Evolutionary conservation across 1,140 invertebrate genomes (phyloP).

Genomic region (Aphidius gifuensis): DNA sequence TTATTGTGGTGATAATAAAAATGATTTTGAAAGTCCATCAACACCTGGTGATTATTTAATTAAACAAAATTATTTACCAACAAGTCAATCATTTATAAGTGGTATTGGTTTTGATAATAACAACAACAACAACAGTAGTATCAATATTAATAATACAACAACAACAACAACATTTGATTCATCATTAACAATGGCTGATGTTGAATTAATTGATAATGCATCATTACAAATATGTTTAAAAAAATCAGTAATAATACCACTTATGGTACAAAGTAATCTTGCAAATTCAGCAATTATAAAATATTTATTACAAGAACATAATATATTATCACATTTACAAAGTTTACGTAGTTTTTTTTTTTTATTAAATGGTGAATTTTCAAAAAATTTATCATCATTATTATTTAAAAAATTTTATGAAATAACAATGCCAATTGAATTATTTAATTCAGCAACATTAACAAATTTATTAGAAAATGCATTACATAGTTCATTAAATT

Average conservation of each 20-base stretch:
- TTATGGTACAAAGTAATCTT: conserved; percentile 65
- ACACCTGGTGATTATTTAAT: conserved; percentile 13
- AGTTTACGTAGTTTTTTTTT: conserved; percentile 73
- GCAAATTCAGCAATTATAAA: conserved; percentile 70
- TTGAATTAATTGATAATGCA: conserved; percentile 49
- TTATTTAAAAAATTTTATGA: conserved; percentile 64
- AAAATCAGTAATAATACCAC: conserved; percentile 65
- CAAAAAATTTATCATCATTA: conserved; percentile 64
- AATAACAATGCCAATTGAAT: conserved; percentile 60
- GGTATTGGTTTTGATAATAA: conserved; percentile 27
- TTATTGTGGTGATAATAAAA: conserved; percentile 10
- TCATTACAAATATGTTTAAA: conserved; percentile 63
- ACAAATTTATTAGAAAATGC: conserved; percentile 67
- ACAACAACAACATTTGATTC: conserved; percentile 29
- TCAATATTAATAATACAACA: background rate
- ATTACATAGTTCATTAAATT: conserved; percentile 47
- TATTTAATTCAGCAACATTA: conserved; percentile 66
- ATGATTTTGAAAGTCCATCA: conserved; percentile 17
- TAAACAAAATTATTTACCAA: conserved; percentile 13
- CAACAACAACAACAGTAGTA: background rate
- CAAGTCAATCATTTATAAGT: conserved; percentile 25
- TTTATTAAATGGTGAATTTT: conserved; percentile 73
- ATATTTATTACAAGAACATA: conserved; percentile 64
- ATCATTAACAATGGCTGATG: conserved; percentile 41
- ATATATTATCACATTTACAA: conserved; percentile 67